Evolutionary conservation across 2,888 invertebrate species (phyloP), one percentile per base, ranked within the genome.

Genomic region (Hymenopus coronatus): DNA sequence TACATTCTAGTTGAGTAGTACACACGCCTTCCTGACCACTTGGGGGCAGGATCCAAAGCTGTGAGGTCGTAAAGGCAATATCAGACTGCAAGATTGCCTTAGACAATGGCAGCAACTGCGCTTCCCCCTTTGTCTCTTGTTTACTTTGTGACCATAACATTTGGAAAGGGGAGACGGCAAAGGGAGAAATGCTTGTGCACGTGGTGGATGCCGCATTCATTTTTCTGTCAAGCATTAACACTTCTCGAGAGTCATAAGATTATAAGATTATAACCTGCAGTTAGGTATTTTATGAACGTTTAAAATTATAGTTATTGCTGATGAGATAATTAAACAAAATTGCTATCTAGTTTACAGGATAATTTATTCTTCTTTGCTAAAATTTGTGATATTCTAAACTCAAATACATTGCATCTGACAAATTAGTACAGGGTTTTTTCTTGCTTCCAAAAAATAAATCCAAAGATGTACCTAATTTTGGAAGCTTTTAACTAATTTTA

Each of bases 51-150:
- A 15, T 70, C 54, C 4, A 70, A 70, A 70, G 54, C 33, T 85
- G 85, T 46, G 46, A 85, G n/a, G 84, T 40, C 33, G 46, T 85
- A 85, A 85, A 85, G 85, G 85, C 85, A 85, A 85, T 84, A 30
- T 33, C 25, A 70, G 46, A 15, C 85, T 46, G 85, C 46, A 28
- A 46, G 54, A 54, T 85, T 85, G 40, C 46, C 85, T 40, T 33
- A 46, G 46, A 40, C 46, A 27, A 54, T 46, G 46, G 46, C n/a
- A 40, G 54, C 54, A 70, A 70, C 54, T 20, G 54, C 40, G 40
- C 54, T 70, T 70, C 54, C 54, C 54, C 54, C 54, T 20, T 70
- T 70, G 54, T 70, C 54, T 15, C 54, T 70, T 70, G 54, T 70
- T 70, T 70, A 70, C 54, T 70, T 70, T 70, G 54, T 70, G 54